Evolutionary conservation across 2,113 vertebrate genomes (phyloP).

Genomic region (Tachysurus fulvidraco): DNA sequence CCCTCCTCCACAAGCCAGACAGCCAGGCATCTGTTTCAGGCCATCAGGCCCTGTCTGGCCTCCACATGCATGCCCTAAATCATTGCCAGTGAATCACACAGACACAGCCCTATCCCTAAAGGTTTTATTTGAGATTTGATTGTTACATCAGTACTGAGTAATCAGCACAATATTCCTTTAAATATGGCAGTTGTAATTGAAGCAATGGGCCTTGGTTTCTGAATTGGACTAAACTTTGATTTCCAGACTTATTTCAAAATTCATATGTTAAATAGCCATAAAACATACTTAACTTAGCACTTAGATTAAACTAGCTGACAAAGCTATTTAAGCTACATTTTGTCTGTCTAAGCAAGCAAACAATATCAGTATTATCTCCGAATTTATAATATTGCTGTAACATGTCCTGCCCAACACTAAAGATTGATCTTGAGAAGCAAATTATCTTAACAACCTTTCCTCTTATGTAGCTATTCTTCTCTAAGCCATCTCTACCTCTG

Average conservation of each 20-base stretch:
- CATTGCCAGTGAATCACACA: constrained; percentile 59
- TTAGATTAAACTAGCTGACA: background rate
- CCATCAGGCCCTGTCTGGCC: constrained; percentile 69
- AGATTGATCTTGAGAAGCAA: constrained; percentile 27
- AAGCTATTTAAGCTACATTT: background rate
- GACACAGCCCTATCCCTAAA: constrained; percentile 34
- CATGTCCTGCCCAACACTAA: constrained; percentile 1
- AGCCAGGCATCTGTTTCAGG: constrained; percentile 74
- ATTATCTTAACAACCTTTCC: constrained; percentile 45
- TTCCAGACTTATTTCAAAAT: background rate
- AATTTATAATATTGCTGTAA: constrained; percentile 8
- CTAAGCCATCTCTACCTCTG: constrained; percentile 51
- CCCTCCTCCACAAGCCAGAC: constrained; percentile 59
- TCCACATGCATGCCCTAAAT: constrained; percentile 68
- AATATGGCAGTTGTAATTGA: constrained; percentile 1
- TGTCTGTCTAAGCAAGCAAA: background rate
- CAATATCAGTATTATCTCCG: background rate
- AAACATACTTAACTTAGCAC: background rate
- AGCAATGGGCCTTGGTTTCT: background rate
- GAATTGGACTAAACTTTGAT: background rate
- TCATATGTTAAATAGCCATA: background rate
- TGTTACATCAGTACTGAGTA: constrained; percentile 47
- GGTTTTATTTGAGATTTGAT: constrained; percentile 51
- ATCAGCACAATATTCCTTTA: constrained; percentile 14
- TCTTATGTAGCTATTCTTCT: constrained; percentile 53